Evolutionary conservation across 2,888 invertebrate genomes (phyloP).

Genomic region (Heliconius charithonia): DNA sequence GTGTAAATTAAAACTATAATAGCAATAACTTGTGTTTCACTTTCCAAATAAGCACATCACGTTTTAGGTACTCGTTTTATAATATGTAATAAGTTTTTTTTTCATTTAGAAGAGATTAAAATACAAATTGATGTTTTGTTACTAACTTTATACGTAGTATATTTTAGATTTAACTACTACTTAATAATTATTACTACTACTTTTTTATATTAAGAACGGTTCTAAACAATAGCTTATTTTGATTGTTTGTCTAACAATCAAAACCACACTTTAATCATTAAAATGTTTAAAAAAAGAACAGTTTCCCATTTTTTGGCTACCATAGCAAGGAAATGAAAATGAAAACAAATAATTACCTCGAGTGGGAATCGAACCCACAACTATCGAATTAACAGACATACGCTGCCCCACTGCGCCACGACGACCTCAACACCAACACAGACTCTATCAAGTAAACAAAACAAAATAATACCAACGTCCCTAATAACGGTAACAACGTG

Average conservation of each 20-base stretch:
- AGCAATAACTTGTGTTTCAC: too few species aligned
- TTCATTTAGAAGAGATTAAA: not conserved
- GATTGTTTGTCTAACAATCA: not conserved
- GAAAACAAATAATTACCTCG: not conserved
- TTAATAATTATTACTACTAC: too few species aligned
- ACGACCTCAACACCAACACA: not conserved
- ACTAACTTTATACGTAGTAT: not conserved
- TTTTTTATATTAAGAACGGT: not conserved
- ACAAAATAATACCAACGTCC: constrained; percentile 21
- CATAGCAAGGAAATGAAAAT: too few species aligned
- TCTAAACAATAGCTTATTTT: not conserved
- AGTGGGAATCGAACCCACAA: not conserved
- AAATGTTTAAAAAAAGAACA: too few species aligned
- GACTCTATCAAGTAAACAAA: constrained; percentile 10
- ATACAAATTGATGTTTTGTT: not conserved
- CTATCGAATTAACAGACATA: not conserved
- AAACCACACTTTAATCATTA: not conserved
- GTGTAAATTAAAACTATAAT: too few species aligned
- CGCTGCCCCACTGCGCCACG: not conserved
- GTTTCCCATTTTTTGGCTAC: too few species aligned
- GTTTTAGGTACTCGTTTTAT: too few species aligned
- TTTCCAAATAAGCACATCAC: too few species aligned
- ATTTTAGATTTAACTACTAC: not conserved
- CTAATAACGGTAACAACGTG: constrained; percentile 48
- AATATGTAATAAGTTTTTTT: too few species aligned